Base-by-base conservation (phyloP, 2,113 vertebrate genomes). In the Pseudonaja textilis region DNA sequence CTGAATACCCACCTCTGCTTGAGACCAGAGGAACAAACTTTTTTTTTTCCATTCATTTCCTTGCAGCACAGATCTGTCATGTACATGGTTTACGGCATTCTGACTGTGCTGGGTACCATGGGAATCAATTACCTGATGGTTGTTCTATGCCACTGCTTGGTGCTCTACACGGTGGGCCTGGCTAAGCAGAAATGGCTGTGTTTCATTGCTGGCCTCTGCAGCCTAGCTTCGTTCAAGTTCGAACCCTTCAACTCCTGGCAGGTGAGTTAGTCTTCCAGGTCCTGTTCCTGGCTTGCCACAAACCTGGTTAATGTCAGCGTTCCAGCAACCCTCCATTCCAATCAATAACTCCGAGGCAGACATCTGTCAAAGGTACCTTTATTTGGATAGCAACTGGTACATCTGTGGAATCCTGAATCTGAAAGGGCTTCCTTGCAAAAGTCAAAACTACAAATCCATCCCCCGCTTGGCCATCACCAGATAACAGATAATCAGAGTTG, bases 241-340 rank as follows among this genome's bases (percentile, higher is more conserved):
- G 98, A 99, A 42, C 99, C 99, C 0, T 98, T 99, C 2, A 97
- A 98, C 94, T 98, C 98, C 4, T 99, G 99, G 99, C 99, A 99
- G 98, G 99, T 99, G 57, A 20, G 42, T 1, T 1, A 12, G 12
- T 29, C 34, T 54, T 6, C 20, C 50, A 7, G 50, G 11, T 1
- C 1, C n/a, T 12, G 22, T 2, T 74, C 2, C 69, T 16, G 14
- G 14, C n/a, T 74, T 34, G 14, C 69, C n/a, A 74, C 14, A 74
- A 34, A n/a, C n/a, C 14, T 6, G 64, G 64, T n/a, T 14, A 50
- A 50, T 50, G 47, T 50, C 47, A 50, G 47, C 47, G 8, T 50
- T 50, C 8, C 47, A 50, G 47, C 8, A 50, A 50, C 47, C 47
- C 47, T 50, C 47, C 47, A 50, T 50, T 50, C 47, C 47, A 50